A percentile compares a stretch with the other conserved stretches of the same genome.
phyloP scores from a whole-genome alignment of 1,140 invertebrate species.

The Lethocerus indicus region DNA sequence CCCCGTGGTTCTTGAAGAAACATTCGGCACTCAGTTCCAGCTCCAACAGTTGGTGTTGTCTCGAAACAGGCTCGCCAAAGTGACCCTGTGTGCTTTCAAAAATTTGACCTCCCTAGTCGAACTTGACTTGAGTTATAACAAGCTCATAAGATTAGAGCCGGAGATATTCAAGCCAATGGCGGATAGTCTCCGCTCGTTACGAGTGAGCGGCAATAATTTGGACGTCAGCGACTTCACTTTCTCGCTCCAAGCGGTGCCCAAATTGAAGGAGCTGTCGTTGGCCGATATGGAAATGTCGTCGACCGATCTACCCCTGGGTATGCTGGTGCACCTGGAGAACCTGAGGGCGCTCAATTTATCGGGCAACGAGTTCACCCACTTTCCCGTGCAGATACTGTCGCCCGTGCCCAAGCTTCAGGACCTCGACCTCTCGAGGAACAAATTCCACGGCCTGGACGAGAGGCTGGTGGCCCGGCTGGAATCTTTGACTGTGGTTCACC shows the following conservation, averaged over 20 bases:
- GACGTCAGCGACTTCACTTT: constrained; percentile 26
- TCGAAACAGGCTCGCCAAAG: constrained; percentile 50
- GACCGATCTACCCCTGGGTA: constrained; percentile 29
- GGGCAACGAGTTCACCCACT: constrained; percentile 34
- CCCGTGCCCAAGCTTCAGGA: constrained; percentile 33
- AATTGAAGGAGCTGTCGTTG: constrained; percentile 34
- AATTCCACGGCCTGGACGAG: constrained; percentile 36
- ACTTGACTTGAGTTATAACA: constrained; percentile 56
- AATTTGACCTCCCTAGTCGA: constrained; percentile 44
- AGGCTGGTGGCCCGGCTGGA: constrained; percentile 33
- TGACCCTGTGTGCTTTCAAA: constrained; percentile 46
- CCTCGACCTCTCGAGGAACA: constrained; percentile 43
- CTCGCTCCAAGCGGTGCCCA: constrained; percentile 33
- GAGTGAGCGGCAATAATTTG: constrained; percentile 45
- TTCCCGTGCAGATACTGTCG: constrained; percentile 34
- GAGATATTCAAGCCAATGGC: constrained; percentile 37
- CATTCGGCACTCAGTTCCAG: constrained; percentile 36
- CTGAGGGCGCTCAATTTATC: constrained; percentile 33
- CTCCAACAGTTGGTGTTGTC: constrained; percentile 36
- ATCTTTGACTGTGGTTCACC: constrained; percentile 27
- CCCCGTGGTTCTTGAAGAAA: constrained; percentile 51
- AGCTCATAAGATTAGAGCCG: constrained; percentile 42
- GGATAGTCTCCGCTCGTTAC: constrained; percentile 38
- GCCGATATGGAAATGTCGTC: constrained; percentile 32
- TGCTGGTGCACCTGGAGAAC: constrained; percentile 31